A percentile compares a stretch with the other conserved stretches of the same genome.
phyloP scores from a whole-genome alignment of 2,888 invertebrate species.

The Axea sp. region DNA sequence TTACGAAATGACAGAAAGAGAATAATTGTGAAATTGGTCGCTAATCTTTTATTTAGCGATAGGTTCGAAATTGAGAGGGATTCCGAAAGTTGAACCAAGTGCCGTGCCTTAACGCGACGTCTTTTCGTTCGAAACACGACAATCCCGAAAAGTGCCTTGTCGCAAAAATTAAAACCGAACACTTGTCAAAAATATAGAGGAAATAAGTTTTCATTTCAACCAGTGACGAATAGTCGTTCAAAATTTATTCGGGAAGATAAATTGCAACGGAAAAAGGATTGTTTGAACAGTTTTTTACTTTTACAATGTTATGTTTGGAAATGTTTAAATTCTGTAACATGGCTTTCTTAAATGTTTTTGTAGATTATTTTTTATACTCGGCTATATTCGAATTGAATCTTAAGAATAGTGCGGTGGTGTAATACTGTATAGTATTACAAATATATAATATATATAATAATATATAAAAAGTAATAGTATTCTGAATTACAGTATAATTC shows the following conservation, averaged over 20 bases:
- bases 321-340: neutral
- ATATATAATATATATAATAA: no score
- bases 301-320: neutral
- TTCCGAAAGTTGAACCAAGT: constrained; percentile 4
- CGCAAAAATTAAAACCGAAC: constrained; percentile 12
- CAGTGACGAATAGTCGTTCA: constrained; percentile 2
- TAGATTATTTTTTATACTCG: neutral
- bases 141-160: constrained; percentile 41
- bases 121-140: constrained; percentile 28
- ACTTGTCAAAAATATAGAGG: no score
- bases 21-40: constrained; percentile 24
- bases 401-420: no score
- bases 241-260: no score
- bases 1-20: constrained; percentile 18
- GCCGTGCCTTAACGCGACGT: constrained; percentile 46
- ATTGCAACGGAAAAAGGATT: no score
- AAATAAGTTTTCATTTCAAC: neutral
- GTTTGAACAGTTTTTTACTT: no score
- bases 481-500: neutral
- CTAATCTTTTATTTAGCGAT: constrained; percentile 20
- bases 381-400: constrained; percentile 4
- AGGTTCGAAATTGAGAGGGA: constrained; percentile 1
- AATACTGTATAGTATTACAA: no score
- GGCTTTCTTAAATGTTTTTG: neutral
- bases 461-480: no score